Evolutionary conservation across 1,140 invertebrate genomes (phyloP), one percentile per base, ranked within the genome.

Genomic region (Sitophilus oryzae): DNA sequence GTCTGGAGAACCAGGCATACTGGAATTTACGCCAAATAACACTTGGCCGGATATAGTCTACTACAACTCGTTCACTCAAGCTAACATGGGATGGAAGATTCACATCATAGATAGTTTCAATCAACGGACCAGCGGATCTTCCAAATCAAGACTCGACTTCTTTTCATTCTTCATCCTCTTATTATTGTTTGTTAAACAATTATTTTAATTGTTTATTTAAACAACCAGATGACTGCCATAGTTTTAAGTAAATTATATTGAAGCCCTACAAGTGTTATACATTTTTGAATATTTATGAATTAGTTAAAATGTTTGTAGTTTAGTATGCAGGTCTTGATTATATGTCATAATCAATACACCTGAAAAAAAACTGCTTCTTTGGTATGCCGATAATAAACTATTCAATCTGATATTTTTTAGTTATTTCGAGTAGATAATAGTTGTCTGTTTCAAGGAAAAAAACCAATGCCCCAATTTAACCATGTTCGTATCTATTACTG

Each of bases 1-100:
- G 61, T 63, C 77, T 64, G 84, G 81, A 9, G 81, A 85, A 46
- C 79, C 85, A 3, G 88, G 83, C 0, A 71, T 83, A 11, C 74
- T 96, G 8, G 80, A 85, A 69, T 83, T 95, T 2, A 89, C 88
- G 2, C 93, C 93, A 1, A 93, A 95, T 69, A 82, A 85, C 10
- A 83, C 88, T 0, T 95, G 91, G 88, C 93, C 93, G 0, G 91
- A 96, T 70, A 77, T 82, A 8, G 90, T 96, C 14, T 96, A 95
- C 73, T 96, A 96, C 68, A 89, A 94, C 73, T 93, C 90, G 44
- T 96, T 91, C 71, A 91, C 88, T 0, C 89, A 93, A 58, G 79
- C 84, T 1, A 90, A 93, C 64, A 93, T 93, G 89, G 91, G 91
- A 16, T 91, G 87, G 83, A 90, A 89, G 71, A 90, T 94, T 59